Conservation (phyloP, 2,113 vertebrate species). For the Pygoscelis adeliae region DNA sequence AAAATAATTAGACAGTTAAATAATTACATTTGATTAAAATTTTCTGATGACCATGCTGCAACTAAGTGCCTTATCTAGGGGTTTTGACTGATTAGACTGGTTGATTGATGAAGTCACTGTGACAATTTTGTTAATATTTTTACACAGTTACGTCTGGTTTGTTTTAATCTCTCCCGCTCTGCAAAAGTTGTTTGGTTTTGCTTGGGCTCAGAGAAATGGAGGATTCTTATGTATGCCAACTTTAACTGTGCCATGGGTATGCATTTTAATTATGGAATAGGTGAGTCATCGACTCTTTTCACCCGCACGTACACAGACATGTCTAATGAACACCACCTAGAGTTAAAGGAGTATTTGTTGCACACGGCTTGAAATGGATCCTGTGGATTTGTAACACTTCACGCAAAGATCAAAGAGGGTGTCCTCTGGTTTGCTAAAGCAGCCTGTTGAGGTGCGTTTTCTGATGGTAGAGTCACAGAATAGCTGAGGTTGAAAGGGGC, state of each 20-base stretch:
- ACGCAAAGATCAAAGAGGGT: neutral
- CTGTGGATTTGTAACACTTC: neutral
- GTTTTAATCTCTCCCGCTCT: neutral
- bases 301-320: accelerated
- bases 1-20: neutral
- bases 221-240: neutral
- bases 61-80: neutral
- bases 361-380: neutral
- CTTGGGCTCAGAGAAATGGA: neutral
- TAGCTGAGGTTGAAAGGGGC: accelerated
- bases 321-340: neutral
- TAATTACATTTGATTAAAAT: neutral
- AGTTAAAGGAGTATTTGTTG: neutral
- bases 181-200: neutral
- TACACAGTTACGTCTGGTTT: neutral
- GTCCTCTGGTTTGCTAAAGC: neutral
- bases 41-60: neutral
- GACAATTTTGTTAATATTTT: neutral
- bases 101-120: neutral
- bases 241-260: neutral
- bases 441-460: neutral
- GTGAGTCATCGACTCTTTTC: neutral
- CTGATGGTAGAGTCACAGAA: neutral
- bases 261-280: neutral
- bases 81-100: neutral